These are phyloP conservation scores for Chironomus tentans DNA, from an alignment of 2,888 invertebrate species.

Conservation along the genomic window DNA sequence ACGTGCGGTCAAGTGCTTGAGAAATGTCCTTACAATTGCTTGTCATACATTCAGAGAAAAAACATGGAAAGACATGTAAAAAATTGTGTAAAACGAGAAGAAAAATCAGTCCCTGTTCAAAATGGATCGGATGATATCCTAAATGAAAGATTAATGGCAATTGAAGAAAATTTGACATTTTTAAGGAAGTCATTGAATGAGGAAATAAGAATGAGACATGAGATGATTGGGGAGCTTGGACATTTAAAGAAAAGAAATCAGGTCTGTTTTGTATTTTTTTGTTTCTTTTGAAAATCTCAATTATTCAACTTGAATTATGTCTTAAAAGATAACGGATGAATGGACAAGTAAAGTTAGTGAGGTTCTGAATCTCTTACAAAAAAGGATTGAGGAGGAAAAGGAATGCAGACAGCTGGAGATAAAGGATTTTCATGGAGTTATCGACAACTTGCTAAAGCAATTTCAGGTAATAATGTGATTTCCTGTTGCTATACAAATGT, in stretches of 20 bases:
- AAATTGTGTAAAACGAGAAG: conserved; percentile 40
- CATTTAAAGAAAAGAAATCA: conserved; percentile 41
- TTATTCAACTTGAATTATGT: neutral
- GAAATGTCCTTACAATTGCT: conserved; percentile 60
- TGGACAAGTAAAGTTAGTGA: conserved; percentile 38
- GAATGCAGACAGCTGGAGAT: conserved; percentile 45
- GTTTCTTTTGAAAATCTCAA: no score
- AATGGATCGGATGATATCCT: neutral
- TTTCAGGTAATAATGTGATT: conserved; percentile 39
- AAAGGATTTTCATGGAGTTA: conserved; percentile 47
- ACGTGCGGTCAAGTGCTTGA: conserved; percentile 63
- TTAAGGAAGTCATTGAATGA: conserved; percentile 37
- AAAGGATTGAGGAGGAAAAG: conserved; percentile 46
- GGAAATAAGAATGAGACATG: conserved; percentile 40
- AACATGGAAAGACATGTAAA: conserved; percentile 50
- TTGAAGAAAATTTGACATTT: conserved; percentile 33
- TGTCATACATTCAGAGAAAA: conserved; percentile 58
- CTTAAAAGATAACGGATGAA: conserved; percentile 37
- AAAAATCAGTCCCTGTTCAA: conserved; percentile 26
- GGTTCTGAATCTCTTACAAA: conserved; percentile 42
- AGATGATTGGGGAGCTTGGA: conserved; percentile 41
- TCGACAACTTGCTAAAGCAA: conserved; percentile 45
- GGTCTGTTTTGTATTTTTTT: conserved; percentile 20
- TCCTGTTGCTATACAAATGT: neutral
- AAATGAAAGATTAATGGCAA: conserved; percentile 33